These are phyloP conservation scores for Sialis fuliginosa DNA, from an alignment of 2,888 invertebrate species.

Conservation along the genomic window DNA sequence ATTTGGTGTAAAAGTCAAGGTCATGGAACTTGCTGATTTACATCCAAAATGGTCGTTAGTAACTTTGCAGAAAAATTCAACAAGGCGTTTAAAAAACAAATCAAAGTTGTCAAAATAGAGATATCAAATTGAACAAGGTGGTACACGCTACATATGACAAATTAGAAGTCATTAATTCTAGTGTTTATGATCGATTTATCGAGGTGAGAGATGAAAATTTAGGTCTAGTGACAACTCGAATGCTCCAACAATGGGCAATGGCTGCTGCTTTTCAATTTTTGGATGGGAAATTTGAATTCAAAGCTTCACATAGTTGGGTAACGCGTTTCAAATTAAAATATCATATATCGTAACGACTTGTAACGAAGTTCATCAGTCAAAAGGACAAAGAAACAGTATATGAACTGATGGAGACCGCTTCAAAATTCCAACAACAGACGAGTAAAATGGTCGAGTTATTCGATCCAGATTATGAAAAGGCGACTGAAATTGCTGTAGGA, in stretches of 20 bases:
- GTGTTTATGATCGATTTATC: constrained; percentile 2
- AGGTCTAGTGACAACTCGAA: background rate
- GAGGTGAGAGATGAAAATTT: background rate
- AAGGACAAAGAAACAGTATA: too few relatives aligned
- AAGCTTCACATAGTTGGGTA: constrained; percentile 2
- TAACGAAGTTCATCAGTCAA: too few relatives aligned
- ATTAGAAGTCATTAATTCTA: background rate
- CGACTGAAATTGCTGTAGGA: too few relatives aligned
- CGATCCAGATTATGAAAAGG: too few relatives aligned
- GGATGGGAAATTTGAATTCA: constrained; percentile 2
- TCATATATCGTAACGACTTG: background rate
- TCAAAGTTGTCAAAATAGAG: background rate
- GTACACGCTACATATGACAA: constrained; percentile 1
- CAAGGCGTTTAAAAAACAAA: background rate
- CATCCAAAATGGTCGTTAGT: background rate
- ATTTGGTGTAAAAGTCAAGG: too few relatives aligned
- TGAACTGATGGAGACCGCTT: too few relatives aligned
- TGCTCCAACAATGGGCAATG: constrained; percentile 3
- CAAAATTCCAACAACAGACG: too few relatives aligned
- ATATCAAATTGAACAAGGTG: background rate
- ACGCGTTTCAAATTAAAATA: background rate
- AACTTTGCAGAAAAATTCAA: background rate
- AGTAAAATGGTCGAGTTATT: too few relatives aligned
- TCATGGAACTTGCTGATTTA: too few relatives aligned
- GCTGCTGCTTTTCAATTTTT: constrained; percentile 1